Base-by-base conservation (phyloP, 1,140 invertebrate genomes). In the Charaxes varanes region DNA sequence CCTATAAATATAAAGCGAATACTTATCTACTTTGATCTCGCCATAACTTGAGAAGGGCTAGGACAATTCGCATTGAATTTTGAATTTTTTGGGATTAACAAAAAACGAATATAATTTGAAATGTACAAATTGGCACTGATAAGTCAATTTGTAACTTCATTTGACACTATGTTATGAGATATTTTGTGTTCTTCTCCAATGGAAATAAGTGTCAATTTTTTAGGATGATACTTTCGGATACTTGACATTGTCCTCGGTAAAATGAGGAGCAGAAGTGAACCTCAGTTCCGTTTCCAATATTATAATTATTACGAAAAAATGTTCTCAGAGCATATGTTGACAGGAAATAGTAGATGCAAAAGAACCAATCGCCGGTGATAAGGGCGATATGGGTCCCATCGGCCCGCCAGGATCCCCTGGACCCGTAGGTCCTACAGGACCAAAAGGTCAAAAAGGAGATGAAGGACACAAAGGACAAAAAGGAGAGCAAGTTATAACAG, bases 281-380 rank as follows among this genome's bases (percentile, higher is more conserved):
- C n/a, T n/a, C n/a, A n/a, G n/a, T n/a, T n/a, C n/a, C n/a, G 8
- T 2, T 32, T 16, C 5, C 2, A 15, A 7, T 32, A 7, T 18
- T 16, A 3, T n/a, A 7, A 6, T 28, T 6, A 1, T 30, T 11
- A 11, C 24, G 4, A 36, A 27, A 28, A 26, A 41, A 36, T 43
- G 42, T 41, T 53, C 28, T 53, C 45, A 57, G 43, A 44, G 32
- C 15, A 23, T 53, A 38, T 46, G 34, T 56, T 59, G 52, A 64
- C 52, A 62, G 58, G 50, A 56, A 62, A 56, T 33, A 66, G 56
- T 54, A 54, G 32, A 33, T 22, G 35, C 41, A 58, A 62, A 51
- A 40, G 34, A 33, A 6, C 28, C 38, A 16, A 18, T 53, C 1
- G 30, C 26, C 26, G 47, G 48, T 22, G 42, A 54, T 38, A 52